A percentile compares a stretch with the other conserved stretches of the same genome.
Evolutionary conservation across 2,797 vertebrate species (phyloP).

Genomic region (Hippocampus kuda): DNA sequence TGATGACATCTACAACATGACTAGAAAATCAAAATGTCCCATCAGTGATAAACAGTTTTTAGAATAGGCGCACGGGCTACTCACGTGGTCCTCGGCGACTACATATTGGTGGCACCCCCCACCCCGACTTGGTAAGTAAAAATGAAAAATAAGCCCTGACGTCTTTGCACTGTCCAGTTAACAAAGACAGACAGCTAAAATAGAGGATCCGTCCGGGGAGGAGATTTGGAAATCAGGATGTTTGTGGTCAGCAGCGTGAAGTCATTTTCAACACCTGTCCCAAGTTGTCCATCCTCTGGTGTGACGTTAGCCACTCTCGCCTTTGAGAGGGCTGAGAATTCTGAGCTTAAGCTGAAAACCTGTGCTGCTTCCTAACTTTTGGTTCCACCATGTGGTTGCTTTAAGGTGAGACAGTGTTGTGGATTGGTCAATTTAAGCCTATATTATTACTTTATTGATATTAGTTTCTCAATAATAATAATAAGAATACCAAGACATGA

Average conservation of each 20-base stretch:
- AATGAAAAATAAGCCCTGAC: slow-evolving; percentile 14
- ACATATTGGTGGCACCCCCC: no score
- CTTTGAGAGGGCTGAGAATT: slow-evolving; percentile 16
- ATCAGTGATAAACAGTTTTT: no score
- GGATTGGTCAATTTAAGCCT: no score
- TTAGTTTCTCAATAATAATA: no score
- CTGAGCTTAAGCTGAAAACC: slow-evolving; percentile 29
- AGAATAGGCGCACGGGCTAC: no score
- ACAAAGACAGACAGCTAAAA: slow-evolving; percentile 8
- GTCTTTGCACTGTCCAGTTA: slow-evolving; percentile 19
- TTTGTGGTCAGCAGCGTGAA: neutral
- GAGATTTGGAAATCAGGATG: neutral
- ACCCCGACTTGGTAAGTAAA: neutral
- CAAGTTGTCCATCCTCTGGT: slow-evolving; percentile 27
- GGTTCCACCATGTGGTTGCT: slow-evolving; percentile 1
- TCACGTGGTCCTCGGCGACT: no score
- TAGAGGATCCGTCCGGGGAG: neutral
- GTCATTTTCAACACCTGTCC: slow-evolving; percentile 27
- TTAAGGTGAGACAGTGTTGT: neutral
- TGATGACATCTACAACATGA: no score
- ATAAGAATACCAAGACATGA: no score
- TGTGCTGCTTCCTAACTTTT: slow-evolving; percentile 6
- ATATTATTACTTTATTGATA: no score
- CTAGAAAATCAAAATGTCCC: no score
- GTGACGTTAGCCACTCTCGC: slow-evolving; percentile 13